A percentile compares a stretch with the other conserved stretches of the same genome.
Conservation (phyloP, 2,113 vertebrate genomes). For the Macquaria australasica region DNA sequence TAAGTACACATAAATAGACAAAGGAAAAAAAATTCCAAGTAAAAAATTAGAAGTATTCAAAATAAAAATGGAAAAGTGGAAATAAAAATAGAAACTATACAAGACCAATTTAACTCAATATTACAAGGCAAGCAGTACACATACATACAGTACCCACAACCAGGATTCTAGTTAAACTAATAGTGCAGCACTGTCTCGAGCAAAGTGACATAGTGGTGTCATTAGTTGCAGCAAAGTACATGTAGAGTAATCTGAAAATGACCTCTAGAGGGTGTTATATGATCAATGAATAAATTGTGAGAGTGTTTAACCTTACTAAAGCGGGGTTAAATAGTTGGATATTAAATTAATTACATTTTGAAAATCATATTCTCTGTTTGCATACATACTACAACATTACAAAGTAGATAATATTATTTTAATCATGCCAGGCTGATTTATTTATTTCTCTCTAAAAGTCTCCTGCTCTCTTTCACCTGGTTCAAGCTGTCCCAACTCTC, state of each 20-base stretch:
- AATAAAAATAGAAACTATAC: too few species aligned
- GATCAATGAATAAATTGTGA: background rate
- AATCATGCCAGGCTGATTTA: background rate
- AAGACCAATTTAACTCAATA: too few species aligned
- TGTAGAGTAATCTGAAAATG: background rate
- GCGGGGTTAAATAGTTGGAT: background rate
- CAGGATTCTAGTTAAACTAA: too few species aligned
- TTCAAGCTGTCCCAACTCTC: background rate
- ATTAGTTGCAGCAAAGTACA: too few species aligned
- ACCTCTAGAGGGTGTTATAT: constrained; percentile 45
- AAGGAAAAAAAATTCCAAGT: too few species aligned
- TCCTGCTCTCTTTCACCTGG: background rate
- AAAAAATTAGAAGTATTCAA: too few species aligned
- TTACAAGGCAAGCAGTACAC: too few species aligned
- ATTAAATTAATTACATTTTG: background rate
- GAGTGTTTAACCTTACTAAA: background rate
- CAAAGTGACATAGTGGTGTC: too few species aligned
- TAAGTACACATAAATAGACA: too few species aligned
- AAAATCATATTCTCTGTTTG: background rate
- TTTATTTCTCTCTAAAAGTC: background rate
- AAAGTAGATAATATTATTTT: background rate
- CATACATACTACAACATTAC: background rate
- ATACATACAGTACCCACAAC: too few species aligned
- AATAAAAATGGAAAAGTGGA: too few species aligned
- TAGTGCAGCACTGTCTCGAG: too few species aligned